Conservation (phyloP, 30 jellyfish, hydroid and myxozoan species). For the Mastigias papua region DNA sequence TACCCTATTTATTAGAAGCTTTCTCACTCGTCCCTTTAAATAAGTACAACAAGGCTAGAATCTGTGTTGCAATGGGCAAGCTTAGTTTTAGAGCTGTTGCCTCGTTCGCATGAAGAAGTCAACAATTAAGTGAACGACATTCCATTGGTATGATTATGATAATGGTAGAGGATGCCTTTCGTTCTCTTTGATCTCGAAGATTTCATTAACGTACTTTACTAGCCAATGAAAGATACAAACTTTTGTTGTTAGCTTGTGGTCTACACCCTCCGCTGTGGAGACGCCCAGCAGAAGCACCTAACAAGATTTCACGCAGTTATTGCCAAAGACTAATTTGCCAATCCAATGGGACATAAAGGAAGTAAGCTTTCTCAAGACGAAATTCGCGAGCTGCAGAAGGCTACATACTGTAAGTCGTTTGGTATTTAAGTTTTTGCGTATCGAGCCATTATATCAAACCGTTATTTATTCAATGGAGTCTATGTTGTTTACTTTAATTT, state of each 20-base stretch:
- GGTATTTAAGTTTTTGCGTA: neutral
- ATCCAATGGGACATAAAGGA: conserved; percentile 95
- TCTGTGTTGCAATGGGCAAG: too few species aligned
- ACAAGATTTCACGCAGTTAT: too few species aligned
- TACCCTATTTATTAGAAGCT: too few species aligned
- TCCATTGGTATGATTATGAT: conserved; percentile 17
- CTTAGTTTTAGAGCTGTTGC: too few species aligned
- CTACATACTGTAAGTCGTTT: conserved; percentile 87
- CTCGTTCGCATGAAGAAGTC: conserved; percentile 23
- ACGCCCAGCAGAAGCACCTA: conserved; percentile 2
- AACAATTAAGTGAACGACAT: conserved; percentile 2
- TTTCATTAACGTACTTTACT: neutral
- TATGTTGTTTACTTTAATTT: neutral
- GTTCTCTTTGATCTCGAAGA: neutral
- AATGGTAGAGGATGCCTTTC: neutral
- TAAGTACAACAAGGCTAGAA: too few species aligned
- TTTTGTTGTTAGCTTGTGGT: neutral
- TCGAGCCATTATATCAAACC: neutral
- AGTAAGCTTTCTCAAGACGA: conserved; percentile 93
- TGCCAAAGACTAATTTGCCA: conserved; percentile 1
- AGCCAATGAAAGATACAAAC: conserved; percentile 2
- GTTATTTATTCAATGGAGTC: neutral
- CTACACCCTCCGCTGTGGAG: neutral
- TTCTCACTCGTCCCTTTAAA: too few species aligned
- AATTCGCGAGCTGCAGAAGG: conserved; percentile 93